Base-by-base conservation (phyloP, 2,888 invertebrate species). In the Ennomos fuscantarius region DNA sequence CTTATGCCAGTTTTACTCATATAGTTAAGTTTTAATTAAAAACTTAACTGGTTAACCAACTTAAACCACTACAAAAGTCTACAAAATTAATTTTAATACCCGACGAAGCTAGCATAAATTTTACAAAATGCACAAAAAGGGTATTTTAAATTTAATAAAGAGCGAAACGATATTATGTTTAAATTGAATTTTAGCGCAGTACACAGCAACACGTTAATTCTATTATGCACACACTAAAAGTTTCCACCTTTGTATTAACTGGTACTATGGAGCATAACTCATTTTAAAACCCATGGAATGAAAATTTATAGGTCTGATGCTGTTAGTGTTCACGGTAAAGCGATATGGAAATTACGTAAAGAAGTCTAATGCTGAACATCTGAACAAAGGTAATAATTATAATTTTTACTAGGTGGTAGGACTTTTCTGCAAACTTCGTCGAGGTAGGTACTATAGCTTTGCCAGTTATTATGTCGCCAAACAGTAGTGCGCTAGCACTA, bases 221-320 rank as follows among this genome's bases (percentile, higher is more conserved):
- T 43, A 39, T 53, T 47, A 43, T 42, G 50, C 43, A 40, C 39
- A 31, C 52, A 49, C 41, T 55, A 49, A 53, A 60, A 52, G 51
- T 52, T 42, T 60, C 52, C 37, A 33, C 40, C 42, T 57, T 53
- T 45, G 42, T 41, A 52, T 60, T 41, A 31, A 53, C 55, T 45
- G 36, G 12, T 34, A 48, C 37, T 44, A 43, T 49, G 47, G 40
- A 24, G 10, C n/a, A n/a, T 39, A 31, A 44, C 35, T 49, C 39
- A 43, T 24, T 42, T 48, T 37, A 34, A 49, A 48, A 13, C 13
- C 34, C 15, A 34, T 41, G 12, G 71, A 73, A 78, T 81, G 79
- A 81, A 81, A 79, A 81, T 80, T 75, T 76, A 82, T 78, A 70
- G 61, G 10, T 39, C 37, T 33, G 13, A 40, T 37, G 33, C 13